A percentile compares a stretch with the other conserved stretches of the same genome.
These are phyloP conservation scores for Sussaba pulchella DNA, from an alignment of 2,888 invertebrate genomes.

Conservation along the genomic window DNA sequence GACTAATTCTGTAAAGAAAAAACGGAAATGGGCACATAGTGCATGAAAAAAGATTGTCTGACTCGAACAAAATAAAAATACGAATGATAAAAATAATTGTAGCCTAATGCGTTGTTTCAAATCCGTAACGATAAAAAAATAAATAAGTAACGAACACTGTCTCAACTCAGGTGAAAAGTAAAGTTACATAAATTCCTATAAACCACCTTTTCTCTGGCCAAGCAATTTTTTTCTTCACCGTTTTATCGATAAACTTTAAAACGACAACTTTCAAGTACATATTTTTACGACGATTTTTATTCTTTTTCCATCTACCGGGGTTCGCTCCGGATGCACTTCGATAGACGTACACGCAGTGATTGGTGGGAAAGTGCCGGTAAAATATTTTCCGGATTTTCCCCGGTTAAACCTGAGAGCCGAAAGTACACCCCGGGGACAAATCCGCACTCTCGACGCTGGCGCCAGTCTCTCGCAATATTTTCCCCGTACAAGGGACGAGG, in stretches of 20 bases:
- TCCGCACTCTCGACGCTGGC: slow-evolving; percentile 78
- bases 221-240: neutral
- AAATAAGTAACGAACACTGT: neutral
- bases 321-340: slow-evolving; percentile 34
- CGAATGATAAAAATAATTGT: neutral
- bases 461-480: slow-evolving; percentile 61
- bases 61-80: too few relatives aligned
- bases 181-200: neutral
- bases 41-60: too few relatives aligned
- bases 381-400: slow-evolving; percentile 74
- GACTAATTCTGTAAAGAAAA: too few relatives aligned
- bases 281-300: slow-evolving; percentile 12
- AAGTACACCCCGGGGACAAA: slow-evolving; percentile 81
- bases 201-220: neutral
- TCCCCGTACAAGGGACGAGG: slow-evolving; percentile 55
- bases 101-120: neutral
- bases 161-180: neutral
- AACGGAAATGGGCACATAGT: too few relatives aligned
- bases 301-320: slow-evolving; percentile 13
- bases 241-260: slow-evolving; percentile 2
- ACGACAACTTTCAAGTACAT: slow-evolving; percentile 1
- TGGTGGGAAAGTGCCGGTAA: slow-evolving; percentile 41
- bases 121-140: too few relatives aligned
- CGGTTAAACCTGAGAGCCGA: slow-evolving; percentile 61
- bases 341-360: slow-evolving; percentile 42